phyloP scores from a whole-genome alignment of 2,797 vertebrate species.

The Chromobotia macracanthus region DNA sequence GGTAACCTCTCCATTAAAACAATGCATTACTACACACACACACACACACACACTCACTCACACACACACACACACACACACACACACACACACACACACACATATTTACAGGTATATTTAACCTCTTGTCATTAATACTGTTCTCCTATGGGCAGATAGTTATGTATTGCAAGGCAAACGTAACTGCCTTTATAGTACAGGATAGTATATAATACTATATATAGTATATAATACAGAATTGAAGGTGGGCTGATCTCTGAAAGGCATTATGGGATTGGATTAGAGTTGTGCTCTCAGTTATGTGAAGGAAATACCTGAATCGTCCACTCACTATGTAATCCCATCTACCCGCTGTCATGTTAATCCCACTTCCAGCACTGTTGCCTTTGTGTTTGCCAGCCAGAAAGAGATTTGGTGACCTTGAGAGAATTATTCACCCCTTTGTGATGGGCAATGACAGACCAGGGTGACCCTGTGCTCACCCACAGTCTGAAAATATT shows the following conservation, averaged over 20 bases:
- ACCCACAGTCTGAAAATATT: slow-evolving; percentile 57
- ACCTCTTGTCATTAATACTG: slow-evolving; percentile 64
- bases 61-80: no score
- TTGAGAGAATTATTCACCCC: slow-evolving; percentile 65
- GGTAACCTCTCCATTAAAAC: no score
- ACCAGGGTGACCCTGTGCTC: slow-evolving; percentile 69
- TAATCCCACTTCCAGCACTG: slow-evolving; percentile 61
- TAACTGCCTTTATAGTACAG: slow-evolving; percentile 39
- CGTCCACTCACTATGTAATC: slow-evolving; percentile 60
- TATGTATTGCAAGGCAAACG: no score
- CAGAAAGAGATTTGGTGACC: slow-evolving; percentile 57
- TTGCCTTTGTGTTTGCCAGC: slow-evolving; percentile 40
- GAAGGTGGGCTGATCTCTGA: slow-evolving; percentile 9
- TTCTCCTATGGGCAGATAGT: no score
- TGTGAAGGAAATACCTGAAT: slow-evolving; percentile 59
- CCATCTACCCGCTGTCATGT: slow-evolving; percentile 56
- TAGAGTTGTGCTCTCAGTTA: slow-evolving; percentile 51
- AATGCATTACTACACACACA: no score
- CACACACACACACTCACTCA: no score
- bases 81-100: no score
- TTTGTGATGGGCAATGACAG: slow-evolving; percentile 68
- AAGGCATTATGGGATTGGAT: slow-evolving; percentile 57
- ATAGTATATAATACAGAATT: slow-evolving; percentile 52
- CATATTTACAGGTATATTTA: no score
- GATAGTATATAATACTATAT: no score